A percentile compares a stretch with the other conserved stretches of the same genome.
These are phyloP conservation scores for Lasioglossum morio DNA, from an alignment of 2,888 invertebrate species.

Conservation along the genomic window DNA sequence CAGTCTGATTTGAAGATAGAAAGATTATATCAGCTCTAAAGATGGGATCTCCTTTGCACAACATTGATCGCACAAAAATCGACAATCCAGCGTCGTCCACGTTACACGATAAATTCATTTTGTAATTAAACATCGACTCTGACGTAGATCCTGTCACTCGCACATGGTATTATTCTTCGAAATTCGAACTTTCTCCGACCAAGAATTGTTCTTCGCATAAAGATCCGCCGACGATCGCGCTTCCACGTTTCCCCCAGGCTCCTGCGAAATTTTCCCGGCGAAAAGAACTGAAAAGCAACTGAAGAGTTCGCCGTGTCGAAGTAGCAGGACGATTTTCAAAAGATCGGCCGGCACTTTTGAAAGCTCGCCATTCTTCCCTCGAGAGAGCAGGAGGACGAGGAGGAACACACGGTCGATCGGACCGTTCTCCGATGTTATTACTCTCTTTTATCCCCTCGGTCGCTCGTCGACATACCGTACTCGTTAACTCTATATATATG, in stretches of 20 bases:
- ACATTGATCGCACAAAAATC: not conserved
- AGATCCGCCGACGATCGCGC: not conserved
- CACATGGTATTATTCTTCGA: not conserved
- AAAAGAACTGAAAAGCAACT: not conserved
- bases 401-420: not conserved
- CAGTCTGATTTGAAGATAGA: not conserved
- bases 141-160: not conserved
- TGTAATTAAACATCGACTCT: not conserved
- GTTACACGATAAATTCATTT: not conserved
- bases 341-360: not conserved
- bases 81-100: not conserved
- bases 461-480: conserved; percentile 75
- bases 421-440: conserved; percentile 65
- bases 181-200: not conserved
- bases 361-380: not conserved
- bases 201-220: not conserved
- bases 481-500: conserved; percentile 72
- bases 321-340: not conserved
- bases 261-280: not conserved
- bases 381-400: not conserved
- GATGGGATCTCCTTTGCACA: no score
- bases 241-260: not conserved
- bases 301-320: not conserved
- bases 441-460: conserved; percentile 74
- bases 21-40: not conserved